These are phyloP conservation scores for Coleophora flavipennella DNA, from an alignment of 2,888 invertebrate genomes.

Conservation along the genomic window DNA sequence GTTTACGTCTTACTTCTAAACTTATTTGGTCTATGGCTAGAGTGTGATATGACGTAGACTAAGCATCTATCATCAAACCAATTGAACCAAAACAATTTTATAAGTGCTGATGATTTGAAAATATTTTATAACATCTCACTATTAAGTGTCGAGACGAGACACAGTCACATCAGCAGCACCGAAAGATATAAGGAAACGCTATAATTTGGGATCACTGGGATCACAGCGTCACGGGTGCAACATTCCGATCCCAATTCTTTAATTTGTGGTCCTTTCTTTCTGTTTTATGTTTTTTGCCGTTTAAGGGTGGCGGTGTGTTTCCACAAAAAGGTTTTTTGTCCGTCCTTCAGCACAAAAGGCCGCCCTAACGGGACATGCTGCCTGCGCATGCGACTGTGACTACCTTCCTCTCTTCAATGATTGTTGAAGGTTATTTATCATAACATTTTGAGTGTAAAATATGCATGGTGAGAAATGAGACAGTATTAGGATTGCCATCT, in stretches of 20 bases:
- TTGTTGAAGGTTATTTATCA: no score
- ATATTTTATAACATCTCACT: background rate
- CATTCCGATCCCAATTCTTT: constrained; percentile 57
- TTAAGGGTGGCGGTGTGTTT: constrained; percentile 49
- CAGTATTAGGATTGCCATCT: no score
- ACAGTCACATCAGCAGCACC: background rate
- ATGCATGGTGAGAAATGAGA: no score
- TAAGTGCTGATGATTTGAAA: no score
- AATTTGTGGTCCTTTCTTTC: constrained; percentile 65
- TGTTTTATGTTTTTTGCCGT: constrained; percentile 61
- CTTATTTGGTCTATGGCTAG: no score
- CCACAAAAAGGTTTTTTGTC: constrained; percentile 54
- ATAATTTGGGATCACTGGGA: constrained; percentile 40
- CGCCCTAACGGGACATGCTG: constrained; percentile 56
- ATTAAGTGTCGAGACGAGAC: background rate
- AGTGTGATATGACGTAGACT: no score
- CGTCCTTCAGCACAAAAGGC: constrained; percentile 43
- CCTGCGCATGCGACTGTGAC: constrained; percentile 21
- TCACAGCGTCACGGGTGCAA: constrained; percentile 57
- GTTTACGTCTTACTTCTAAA: no score
- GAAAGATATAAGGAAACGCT: constrained; percentile 10
- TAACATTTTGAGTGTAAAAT: no score
- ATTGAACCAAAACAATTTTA: no score
- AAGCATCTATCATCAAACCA: no score
- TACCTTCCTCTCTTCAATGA: no score